Evolutionary conservation across 2,888 invertebrate genomes (phyloP), one percentile per base, ranked within the genome.

Genomic region (Rosalia funebris): DNA sequence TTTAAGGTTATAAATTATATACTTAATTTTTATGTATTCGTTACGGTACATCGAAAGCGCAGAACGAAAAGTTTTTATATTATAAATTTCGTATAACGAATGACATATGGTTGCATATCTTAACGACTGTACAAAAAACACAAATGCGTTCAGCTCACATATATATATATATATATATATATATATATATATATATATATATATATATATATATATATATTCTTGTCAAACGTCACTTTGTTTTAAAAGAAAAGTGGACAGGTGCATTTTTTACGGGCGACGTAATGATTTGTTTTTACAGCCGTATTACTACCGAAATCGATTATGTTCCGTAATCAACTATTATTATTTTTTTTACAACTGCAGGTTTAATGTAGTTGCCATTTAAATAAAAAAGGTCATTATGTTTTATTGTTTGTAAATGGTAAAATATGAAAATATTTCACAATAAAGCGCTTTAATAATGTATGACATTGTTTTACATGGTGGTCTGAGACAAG

Each of bases 201-300:
- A n/a, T n/a, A n/a, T n/a, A n/a, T n/a, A n/a, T n/a, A n/a, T n/a
- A n/a, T n/a, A n/a, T n/a, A n/a, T n/a, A 34, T 61, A 61, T 61
- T 58, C 58, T 53, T 59, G 66, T 63, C 66, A 59, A 66, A 53
- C 63, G 61, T 63, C 61, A 59, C 63, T 63, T 61, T 66, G 63
- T 61, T 62, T 66, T 61, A 60, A 66, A 63, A 63, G 57, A 56
- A 54, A 50, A 62, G 59, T 48, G 66, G 66, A 61, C 63, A 66
- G 66, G 57, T 59, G 61, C 59, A 57, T 66, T 63, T 63, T 64
- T 66, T 66, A 39, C 46, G 47, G 50, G 32, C 34, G 12, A 34
- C 45, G 34, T 47, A 37, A 45, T 52, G 54, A 48, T 58, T 57
- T 57, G 46, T 62, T 47, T 34, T 48, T 36, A 32, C 37, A 31